Evolutionary conservation across 2,113 vertebrate species (phyloP), one percentile per base, ranked within the genome.

Genomic region (Cryptotis parvus): DNA sequence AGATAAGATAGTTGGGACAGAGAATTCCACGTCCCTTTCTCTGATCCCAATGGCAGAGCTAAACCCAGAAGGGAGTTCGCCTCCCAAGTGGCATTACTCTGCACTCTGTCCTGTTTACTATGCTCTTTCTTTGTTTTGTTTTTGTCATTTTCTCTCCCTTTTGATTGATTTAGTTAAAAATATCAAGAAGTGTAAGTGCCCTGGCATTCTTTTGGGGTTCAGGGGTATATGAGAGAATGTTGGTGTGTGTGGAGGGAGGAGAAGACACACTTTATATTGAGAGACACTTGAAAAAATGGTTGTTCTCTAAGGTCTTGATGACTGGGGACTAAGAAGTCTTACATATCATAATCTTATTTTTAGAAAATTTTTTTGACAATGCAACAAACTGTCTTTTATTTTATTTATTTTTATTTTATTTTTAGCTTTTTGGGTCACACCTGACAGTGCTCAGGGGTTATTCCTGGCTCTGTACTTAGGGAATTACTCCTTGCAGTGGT

Each of bases 121-220:
- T 94, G 87, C 43, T 94, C 12, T 93, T 90, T 68, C 61, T 94
- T 22, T 92, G 95, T 81, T 93, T 86, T 55, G 79, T 95, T 31
- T 94, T 92, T 69, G 61, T 80, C 70, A 80, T 88, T 37, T 52
- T 95, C 22, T 93, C 91, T 45, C 89, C 66, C 18, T 55, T 94
- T 90, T 92, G 69, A 31, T 89, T 63, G 83, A 90, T 70, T 66
- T 93, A 90, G 79, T 85, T 10, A 79, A 94, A n/a, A 22, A 78
- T n/a, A 41, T 96, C 78, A 96, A 94, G 69, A 89, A 81, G 76
- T 16, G 96, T 96, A 92, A 96, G 92, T 92, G 27, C 1, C 22
- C 8, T 22, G 43, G 18, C 55, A 7, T 7, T 22, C 20, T 41
- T 63, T n/a, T 72, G 3, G 26, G 5, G 9, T 27, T 63, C 12